A percentile compares a stretch with the other conserved stretches of the same genome.
Conservation (phyloP, 23 tunicate species). For the Botrylloides violaceus region DNA sequence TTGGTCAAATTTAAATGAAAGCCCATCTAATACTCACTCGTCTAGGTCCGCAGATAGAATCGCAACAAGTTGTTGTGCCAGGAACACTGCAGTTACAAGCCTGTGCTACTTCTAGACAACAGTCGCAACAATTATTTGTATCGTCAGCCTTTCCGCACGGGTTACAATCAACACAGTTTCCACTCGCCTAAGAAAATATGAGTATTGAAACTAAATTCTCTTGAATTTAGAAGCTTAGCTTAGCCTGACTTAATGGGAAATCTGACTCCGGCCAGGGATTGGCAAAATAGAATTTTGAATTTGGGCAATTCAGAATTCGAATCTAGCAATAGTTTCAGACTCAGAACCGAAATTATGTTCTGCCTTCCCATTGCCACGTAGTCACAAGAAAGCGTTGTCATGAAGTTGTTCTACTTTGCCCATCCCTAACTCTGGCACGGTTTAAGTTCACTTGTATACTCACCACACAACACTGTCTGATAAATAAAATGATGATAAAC, state of each 20-base stretch:
- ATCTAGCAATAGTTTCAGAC: too few relatives aligned
- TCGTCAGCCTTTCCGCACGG: constrained; percentile 53
- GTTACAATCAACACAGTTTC: constrained; percentile 48
- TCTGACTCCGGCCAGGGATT: too few relatives aligned
- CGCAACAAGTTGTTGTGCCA: constrained; percentile 54
- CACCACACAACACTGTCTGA: constrained; percentile 72
- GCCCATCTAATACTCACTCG: constrained; percentile 31
- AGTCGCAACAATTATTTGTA: constrained; percentile 33
- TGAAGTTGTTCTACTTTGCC: neutral
- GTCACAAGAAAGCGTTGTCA: too few relatives aligned
- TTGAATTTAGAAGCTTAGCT: too few relatives aligned
- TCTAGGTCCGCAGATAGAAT: constrained; percentile 72
- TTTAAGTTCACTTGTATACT: constrained; percentile 5
- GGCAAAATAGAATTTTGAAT: too few relatives aligned
- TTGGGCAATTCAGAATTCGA: too few relatives aligned
- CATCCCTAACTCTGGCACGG: too few relatives aligned
- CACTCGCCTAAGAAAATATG: constrained; percentile 7
- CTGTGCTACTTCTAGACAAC: constrained; percentile 51
- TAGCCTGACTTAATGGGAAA: too few relatives aligned
- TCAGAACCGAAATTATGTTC: too few relatives aligned
- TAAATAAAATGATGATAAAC: constrained; percentile 23
- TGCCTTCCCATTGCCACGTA: too few relatives aligned
- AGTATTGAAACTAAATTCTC: too few relatives aligned
- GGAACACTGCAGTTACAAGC: constrained; percentile 66
- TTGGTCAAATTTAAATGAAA: too few relatives aligned